These are phyloP conservation scores for Dreissena rostriformis DNA, from an alignment of 1,140 invertebrate species.

Conservation along the genomic window DNA sequence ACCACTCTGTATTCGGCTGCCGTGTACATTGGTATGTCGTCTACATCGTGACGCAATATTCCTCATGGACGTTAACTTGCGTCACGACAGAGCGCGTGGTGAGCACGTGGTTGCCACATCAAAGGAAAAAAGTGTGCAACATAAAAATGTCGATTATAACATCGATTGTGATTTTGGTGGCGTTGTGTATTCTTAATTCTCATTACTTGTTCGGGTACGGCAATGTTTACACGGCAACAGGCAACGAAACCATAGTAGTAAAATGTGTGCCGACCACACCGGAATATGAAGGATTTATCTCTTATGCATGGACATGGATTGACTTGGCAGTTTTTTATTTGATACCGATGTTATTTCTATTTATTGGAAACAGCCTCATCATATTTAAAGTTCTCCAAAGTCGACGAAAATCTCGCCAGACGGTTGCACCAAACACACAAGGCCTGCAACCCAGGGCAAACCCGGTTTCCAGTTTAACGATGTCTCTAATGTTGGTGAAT, in stretches of 20 bases:
- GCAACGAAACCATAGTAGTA: conserved; percentile 1
- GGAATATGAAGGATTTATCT: conserved; percentile 18
- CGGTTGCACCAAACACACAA: background rate
- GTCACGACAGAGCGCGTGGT: conserved; percentile 68
- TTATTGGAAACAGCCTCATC: conserved; percentile 39
- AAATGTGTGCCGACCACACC: conserved; percentile 16
- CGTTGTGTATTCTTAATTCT: conserved; percentile 4
- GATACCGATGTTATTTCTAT: conserved; percentile 30
- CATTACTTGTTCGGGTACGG: conserved; percentile 49
- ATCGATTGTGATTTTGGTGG: background rate
- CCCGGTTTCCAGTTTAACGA: conserved; percentile 34
- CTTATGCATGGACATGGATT: conserved; percentile 45
- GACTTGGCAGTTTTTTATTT: conserved; percentile 44
- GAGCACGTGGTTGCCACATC: conserved; percentile 63
- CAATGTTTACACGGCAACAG: background rate
- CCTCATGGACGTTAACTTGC: conserved; percentile 66
- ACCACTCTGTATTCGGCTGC: conserved; percentile 50
- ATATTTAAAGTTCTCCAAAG: conserved; percentile 41
- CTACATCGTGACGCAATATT: conserved; percentile 57
- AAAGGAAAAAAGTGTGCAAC: conserved; percentile 40
- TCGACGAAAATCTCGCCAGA: background rate
- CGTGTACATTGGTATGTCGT: conserved; percentile 59
- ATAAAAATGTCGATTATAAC: background rate
- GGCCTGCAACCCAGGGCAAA: background rate
- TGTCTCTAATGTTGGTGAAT: conserved; percentile 26